Percentiles rank a stretch among this genome's conserved stretches.
phyloP scores from a whole-genome alignment of 2,797 vertebrate species.

The Urophycis tenuis region DNA sequence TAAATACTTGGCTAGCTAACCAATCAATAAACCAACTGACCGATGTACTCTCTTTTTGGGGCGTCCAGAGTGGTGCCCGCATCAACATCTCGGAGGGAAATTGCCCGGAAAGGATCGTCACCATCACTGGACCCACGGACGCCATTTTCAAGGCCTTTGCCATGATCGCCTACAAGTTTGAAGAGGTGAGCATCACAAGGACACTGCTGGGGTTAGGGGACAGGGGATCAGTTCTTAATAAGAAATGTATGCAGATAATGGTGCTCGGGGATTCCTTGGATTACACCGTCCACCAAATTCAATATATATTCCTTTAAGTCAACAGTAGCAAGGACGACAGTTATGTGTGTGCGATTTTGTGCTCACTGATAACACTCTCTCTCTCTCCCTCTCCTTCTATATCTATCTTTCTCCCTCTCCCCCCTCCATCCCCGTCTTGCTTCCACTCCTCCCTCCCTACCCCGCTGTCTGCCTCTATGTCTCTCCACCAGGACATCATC shows the following conservation, averaged over 20 bases:
- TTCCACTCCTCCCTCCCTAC: no score
- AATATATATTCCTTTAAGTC: not conserved
- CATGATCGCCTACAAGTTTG: constrained; percentile 98
- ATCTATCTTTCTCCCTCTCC: no score
- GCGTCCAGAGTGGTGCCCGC: constrained; percentile 83
- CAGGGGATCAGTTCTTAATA: not conserved
- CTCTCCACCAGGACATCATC: constrained; percentile 81
- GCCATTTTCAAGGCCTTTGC: constrained; percentile 98
- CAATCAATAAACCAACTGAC: not conserved
- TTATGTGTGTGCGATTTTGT: no score
- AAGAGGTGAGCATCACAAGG: constrained; percentile 78
- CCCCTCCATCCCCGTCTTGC: no score
- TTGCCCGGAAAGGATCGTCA: constrained; percentile 93
- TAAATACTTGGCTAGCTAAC: not conserved
- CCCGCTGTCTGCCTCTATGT: not conserved
- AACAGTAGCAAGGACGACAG: not conserved
- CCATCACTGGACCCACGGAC: constrained; percentile 94
- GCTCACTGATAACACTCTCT: not conserved
- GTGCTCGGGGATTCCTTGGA: no score
- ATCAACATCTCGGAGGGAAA: constrained; percentile 98
- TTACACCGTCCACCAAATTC: no score
- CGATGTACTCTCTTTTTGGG: not conserved
- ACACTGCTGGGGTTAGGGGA: not conserved
- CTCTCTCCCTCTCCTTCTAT: no score
- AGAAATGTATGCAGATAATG: not conserved